A percentile compares a stretch with the other conserved stretches of the same genome.
phyloP scores from a whole-genome alignment of 2,888 invertebrate species.

The Gryllus longicercus region DNA sequence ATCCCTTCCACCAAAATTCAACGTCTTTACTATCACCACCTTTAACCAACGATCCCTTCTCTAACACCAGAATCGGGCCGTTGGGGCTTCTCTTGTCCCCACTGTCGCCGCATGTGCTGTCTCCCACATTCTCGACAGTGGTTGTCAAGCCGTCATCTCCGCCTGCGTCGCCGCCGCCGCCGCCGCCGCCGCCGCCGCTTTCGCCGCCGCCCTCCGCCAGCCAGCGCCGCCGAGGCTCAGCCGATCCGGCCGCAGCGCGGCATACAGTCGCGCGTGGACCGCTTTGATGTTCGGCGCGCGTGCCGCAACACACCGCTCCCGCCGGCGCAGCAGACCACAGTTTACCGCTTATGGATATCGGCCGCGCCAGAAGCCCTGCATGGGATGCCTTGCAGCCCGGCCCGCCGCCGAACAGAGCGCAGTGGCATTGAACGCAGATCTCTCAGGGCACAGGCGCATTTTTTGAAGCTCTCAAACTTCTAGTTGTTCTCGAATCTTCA shows the following conservation, averaged over 20 bases:
- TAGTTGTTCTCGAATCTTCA: too few relatives aligned
- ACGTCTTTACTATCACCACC: too few relatives aligned
- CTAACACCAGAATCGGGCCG: too few relatives aligned
- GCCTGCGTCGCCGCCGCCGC: neutral
- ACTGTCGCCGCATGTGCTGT: neutral
- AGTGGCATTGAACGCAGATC: too few relatives aligned
- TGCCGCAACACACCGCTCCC: neutral
- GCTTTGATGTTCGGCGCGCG: neutral
- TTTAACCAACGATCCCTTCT: too few relatives aligned
- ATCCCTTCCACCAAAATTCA: too few relatives aligned
- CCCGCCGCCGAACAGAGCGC: too few relatives aligned
- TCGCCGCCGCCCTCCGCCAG: neutral
- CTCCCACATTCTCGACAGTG: neutral
- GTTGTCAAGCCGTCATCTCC: neutral
- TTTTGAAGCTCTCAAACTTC: too few relatives aligned
- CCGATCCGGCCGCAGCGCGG: neutral
- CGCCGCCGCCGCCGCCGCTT: neutral
- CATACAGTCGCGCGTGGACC: neutral
- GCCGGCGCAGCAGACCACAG: neutral
- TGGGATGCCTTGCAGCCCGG: neutral
- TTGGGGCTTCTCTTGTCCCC: too few relatives aligned
- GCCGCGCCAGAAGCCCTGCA: neutral
- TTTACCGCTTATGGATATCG: slow-evolving; percentile 17
- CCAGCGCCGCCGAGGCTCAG: neutral
- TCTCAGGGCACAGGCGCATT: too few relatives aligned